Percentiles rank a stretch among this genome's conserved stretches.
phyloP scores from a whole-genome alignment of 1,140 invertebrate species.

The Phenacoccus solenopsis region DNA sequence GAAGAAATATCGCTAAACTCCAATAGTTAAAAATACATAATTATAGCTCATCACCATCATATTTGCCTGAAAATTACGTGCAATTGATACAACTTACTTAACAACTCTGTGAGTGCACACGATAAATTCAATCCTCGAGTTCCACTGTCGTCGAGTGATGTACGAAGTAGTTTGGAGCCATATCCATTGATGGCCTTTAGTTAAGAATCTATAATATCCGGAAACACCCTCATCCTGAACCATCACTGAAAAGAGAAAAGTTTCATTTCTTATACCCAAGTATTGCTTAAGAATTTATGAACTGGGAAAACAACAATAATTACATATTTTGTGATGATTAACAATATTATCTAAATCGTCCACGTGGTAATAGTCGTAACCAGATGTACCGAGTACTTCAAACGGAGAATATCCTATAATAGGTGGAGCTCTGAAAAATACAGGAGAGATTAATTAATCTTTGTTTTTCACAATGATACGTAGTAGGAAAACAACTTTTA shows the following conservation, averaged over 20 bases:
- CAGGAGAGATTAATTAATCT: neutral
- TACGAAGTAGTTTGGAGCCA: conserved; percentile 87
- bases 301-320: conserved; percentile 33
- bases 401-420: conserved; percentile 92
- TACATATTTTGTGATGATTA: conserved; percentile 72
- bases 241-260: conserved; percentile 53
- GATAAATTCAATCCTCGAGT: conserved; percentile 89
- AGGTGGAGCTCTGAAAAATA: conserved; percentile 56
- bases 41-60: too few species aligned
- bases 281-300: neutral
- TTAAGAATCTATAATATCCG: conserved; percentile 84
- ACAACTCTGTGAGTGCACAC: conserved; percentile 87
- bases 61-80: too few species aligned
- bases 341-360: conserved; percentile 85
- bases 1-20: too few species aligned
- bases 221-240: conserved; percentile 85
- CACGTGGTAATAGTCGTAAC: conserved; percentile 91
- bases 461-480: neutral
- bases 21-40: too few species aligned
- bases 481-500: neutral
- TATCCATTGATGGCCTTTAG: conserved; percentile 94
- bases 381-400: conserved; percentile 87
- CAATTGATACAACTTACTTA: conserved; percentile 39
- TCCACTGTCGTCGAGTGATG: conserved; percentile 91
- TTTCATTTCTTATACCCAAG: neutral